Base-by-base conservation (phyloP, 2,113 vertebrate species). In the Bujurquina vittata region DNA sequence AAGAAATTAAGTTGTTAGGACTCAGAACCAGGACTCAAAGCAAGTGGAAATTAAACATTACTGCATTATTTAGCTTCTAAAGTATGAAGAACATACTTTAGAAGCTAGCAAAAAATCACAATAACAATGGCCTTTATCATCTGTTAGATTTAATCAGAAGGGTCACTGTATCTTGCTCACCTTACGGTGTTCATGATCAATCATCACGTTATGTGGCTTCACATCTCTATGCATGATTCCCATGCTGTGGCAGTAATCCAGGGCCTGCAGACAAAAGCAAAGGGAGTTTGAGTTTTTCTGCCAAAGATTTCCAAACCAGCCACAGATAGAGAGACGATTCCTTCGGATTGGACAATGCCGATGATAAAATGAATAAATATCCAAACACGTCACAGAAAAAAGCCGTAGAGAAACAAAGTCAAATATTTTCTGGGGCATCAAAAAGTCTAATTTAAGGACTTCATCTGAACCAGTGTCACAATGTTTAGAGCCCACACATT, bases 141-240 rank as follows among this genome's bases (percentile, higher is more conserved):
- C 0, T 49, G 43, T 29, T 49, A 49, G 15, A 52, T 31, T 72
- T 26, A 26, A 52, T 46, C 20, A 72, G 23, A 17, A 0, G 29
- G 10, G 0, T 29, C 4, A 7, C 52, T 46, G 46, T 17, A 15
- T 20, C 65, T 72, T 17, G 31, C 65, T 43, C 91, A 97, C 96
- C 96, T 97, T 97, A 93, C 96, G 95, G 95, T 97, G 96, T 93
- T 97, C 96, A 11, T 97, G 96, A 89, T 97, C 96, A 2, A 97
- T 97, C 96, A 97, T 97, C 79, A 97, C 96, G 56, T 97, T 97
- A 95, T 97, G 96, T 62, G 96, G 96, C 83, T 97, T 97, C 79
- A 97, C 96, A 59, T 97, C 96, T 84, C 96, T 96, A 87, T 97
- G 96, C 96, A 97, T 97, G 79, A 97, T 97, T 0, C 96, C 96